Conservation (phyloP, 2,888 invertebrate genomes). For the Netelia virgata region DNA sequence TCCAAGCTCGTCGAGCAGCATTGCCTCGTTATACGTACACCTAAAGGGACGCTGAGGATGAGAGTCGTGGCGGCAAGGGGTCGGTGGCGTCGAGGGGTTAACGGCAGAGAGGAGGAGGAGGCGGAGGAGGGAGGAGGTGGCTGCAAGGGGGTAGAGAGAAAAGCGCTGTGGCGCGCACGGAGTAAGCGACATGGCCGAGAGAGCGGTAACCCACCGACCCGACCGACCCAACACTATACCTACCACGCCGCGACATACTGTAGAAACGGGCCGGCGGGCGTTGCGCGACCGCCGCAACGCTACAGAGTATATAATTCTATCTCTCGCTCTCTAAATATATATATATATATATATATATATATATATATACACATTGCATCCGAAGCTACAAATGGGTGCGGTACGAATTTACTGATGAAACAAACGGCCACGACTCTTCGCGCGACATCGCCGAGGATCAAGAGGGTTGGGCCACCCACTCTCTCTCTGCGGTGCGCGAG, state of each 20-base stretch:
- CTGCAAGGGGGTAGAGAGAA: slow-evolving; percentile 34
- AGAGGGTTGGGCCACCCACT: slow-evolving; percentile 1
- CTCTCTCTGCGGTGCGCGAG: neutral
- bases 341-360: neutral
- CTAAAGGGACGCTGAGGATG: slow-evolving; percentile 26
- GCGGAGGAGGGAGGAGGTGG: neutral
- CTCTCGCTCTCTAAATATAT: neutral
- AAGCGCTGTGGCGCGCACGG: slow-evolving; percentile 26
- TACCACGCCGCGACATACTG: slow-evolving; percentile 34
- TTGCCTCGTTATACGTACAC: slow-evolving; percentile 22
- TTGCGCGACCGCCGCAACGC: slow-evolving; percentile 28
- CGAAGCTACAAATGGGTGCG: slow-evolving; percentile 67
- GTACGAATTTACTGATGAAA: slow-evolving; percentile 64
- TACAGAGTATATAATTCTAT: slow-evolving; percentile 21
- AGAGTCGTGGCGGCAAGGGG: neutral
- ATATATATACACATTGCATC: neutral
- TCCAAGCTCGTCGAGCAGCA: slow-evolving; percentile 65
- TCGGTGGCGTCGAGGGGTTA: neutral
- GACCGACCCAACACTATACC: slow-evolving; percentile 55
- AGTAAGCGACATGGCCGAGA: slow-evolving; percentile 62
- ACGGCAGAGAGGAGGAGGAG: neutral
- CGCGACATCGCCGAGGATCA: slow-evolving; percentile 36
- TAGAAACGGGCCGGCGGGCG: slow-evolving; percentile 49
- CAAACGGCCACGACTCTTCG: slow-evolving; percentile 60
- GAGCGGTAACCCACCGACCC: slow-evolving; percentile 69